Evolutionary conservation across 2,888 invertebrate species (phyloP).

Genomic region (Diploptera punctata): DNA sequence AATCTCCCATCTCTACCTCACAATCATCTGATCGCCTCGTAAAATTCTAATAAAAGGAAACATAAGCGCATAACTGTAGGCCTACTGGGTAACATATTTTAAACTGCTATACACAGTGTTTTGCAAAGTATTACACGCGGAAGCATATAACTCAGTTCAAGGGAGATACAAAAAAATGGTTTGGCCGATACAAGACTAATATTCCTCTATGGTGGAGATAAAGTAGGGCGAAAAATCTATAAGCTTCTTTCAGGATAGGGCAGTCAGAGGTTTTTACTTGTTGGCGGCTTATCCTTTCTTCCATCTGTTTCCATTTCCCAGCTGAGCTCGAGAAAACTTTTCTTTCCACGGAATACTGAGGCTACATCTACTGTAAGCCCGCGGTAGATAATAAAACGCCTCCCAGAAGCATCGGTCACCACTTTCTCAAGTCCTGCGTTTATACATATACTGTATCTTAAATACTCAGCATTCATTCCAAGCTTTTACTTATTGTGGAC

Average conservation of each 20-base stretch:
- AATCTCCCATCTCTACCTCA: too few relatives aligned
- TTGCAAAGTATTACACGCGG: too few relatives aligned
- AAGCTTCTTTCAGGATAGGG: slow-evolving; percentile 6
- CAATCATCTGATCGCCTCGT: too few relatives aligned
- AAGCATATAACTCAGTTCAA: not conserved
- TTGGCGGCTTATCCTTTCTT: not conserved
- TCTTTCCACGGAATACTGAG: not conserved
- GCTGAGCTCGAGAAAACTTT: not conserved
- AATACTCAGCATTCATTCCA: not conserved
- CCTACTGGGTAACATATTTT: too few relatives aligned
- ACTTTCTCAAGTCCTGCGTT: not conserved
- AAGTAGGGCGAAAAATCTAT: slow-evolving; percentile 12
- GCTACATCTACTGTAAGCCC: not conserved
- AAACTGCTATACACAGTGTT: too few relatives aligned
- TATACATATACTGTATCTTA: not conserved
- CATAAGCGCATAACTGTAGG: too few relatives aligned
- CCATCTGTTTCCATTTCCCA: slow-evolving; percentile 10
- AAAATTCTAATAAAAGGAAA: too few relatives aligned
- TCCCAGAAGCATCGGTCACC: not conserved
- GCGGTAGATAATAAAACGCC: not conserved
- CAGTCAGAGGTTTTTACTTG: not conserved
- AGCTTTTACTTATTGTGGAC: not conserved
- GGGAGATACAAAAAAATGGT: not conserved
- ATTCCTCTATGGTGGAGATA: not conserved
- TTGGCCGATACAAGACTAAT: slow-evolving; percentile 3